Evolutionary conservation across 1,140 invertebrate species (phyloP), one percentile per base, ranked within the genome.

Genomic region (Anastrepha ludens): DNA sequence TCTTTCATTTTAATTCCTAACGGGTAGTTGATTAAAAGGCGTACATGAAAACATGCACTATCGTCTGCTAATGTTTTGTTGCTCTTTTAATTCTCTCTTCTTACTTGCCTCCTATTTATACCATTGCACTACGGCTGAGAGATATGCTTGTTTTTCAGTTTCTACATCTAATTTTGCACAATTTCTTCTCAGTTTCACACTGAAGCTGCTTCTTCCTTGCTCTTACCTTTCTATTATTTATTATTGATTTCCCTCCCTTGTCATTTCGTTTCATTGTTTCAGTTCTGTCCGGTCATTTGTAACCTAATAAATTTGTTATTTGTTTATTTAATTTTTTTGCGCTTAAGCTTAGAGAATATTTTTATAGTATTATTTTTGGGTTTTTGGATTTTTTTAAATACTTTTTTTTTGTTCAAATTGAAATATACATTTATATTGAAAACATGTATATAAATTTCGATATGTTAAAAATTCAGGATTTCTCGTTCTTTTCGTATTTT

Each of bases 391-490:
- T 47, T 87, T 67, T 44, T 62, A 62, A 62, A 62, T 62, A 74
- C 39, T 74, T 74, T 67, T 2, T 67, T 87, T 62, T 87, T 87
- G 64, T 87, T 87, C 41, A 65, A 64, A 47, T 70, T 87, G 58
- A 65, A 86, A 86, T 62, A 81, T 55, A 81, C 74, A 81, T 81
- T 81, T 81, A 81, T 81, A 81, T 81, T 81, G 74, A 81, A 81
- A 81, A 87, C 78, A 87, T 87, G 47, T 55, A 87, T 87, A 87
- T 74, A 87, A 87, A 87, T 87, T 87, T 87, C 87, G 87, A 87
- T 87, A 87, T 87, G 87, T 87, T 87, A 60, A 74, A 87, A 87
- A 78, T 87, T 87, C 87, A 87, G 87, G 87, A 87, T 59, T 87
- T 87, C 47, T 70, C 39, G 59, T 67, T 87, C 60, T 55, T 47